These are phyloP conservation scores for Deilephila elpenor DNA, from an alignment of 2,888 invertebrate species.

Conservation along the genomic window DNA sequence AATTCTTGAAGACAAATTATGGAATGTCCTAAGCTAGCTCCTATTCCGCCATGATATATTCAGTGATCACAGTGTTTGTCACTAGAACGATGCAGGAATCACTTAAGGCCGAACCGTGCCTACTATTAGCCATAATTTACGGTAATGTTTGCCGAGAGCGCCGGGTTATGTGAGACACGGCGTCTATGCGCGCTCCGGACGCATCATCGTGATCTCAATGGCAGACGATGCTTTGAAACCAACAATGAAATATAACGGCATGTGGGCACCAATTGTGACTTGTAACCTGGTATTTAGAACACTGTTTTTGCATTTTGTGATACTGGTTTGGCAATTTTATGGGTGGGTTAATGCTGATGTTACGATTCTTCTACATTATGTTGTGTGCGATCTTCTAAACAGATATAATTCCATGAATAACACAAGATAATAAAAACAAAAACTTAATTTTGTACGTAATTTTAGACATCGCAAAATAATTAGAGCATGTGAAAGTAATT, in stretches of 20 bases:
- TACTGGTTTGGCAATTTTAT: not conserved
- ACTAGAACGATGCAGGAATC: slow-evolving; percentile 76
- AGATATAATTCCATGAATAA: no score
- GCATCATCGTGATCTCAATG: slow-evolving; percentile 13
- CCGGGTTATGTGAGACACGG: slow-evolving; percentile 44
- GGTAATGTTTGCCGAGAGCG: slow-evolving; percentile 72
- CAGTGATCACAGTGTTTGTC: slow-evolving; percentile 78
- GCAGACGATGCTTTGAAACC: slow-evolving; percentile 8
- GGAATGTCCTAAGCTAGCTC: not conserved
- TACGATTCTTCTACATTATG: not conserved
- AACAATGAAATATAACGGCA: slow-evolving; percentile 23
- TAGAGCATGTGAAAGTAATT: not conserved
- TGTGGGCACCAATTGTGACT: slow-evolving; percentile 2
- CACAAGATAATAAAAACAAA: no score
- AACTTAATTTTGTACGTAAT: not conserved
- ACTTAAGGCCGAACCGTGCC: slow-evolving; percentile 58
- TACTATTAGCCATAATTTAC: slow-evolving; percentile 75
- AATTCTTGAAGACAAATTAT: not conserved
- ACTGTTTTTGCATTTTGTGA: not conserved
- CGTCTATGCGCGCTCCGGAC: slow-evolving; percentile 46
- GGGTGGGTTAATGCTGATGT: not conserved
- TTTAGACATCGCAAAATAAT: not conserved
- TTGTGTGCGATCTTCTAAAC: no score
- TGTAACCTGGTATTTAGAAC: slow-evolving; percentile 2
- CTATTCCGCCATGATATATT: slow-evolving; percentile 71